Evolutionary conservation across 1,140 invertebrate genomes (phyloP), one percentile per base, ranked within the genome.

Genomic region (Caenorhabditis brenneri): DNA sequence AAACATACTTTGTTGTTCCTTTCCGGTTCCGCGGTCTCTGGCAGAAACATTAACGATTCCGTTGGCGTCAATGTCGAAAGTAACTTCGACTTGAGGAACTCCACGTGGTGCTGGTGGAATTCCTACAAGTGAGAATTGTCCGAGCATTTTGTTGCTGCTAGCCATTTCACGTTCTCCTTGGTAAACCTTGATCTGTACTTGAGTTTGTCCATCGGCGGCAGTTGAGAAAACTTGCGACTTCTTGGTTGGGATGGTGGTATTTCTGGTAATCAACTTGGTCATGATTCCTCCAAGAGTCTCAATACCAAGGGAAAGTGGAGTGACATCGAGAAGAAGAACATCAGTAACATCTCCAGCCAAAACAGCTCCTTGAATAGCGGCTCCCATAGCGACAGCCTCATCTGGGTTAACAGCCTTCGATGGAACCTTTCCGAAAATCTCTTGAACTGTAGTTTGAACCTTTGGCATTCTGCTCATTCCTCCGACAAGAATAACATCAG

Each of bases 391-490:
- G 27, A 97, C 96, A 90, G 96, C 96, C 92, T 55, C 53, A 27
- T 55, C 53, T 27, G 53, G 53, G 22, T 55, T 55, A 24, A 55
- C 96, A 31, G 96, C 93, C 88, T 95, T 95, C 10, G 95, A 96
- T 2, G 97, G 96, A 74, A 93, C 93, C 65, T 95, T 93, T 1
- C 97, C 97, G 91, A 99, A 99, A 39, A 99, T 78, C 78, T 99
- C 96, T 91, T 98, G 95, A 0, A 99, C 97, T 5, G 95, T 95
- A 65, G 93, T 89, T 92, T 99, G 97, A 0, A 99, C 97, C 93
- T 98, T 99, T 0, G 97, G 97, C 95, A 99, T 98, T 84, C 97
- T 93, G 0, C 96, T 97, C 97, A 99, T 99, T 85, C 98, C 98
- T 87, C 98, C 98, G 48, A 99, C 98, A 0, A 99, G 92, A 36